Evolutionary conservation across 2,797 vertebrate genomes (phyloP).

Genomic region (Paguma larvata): DNA sequence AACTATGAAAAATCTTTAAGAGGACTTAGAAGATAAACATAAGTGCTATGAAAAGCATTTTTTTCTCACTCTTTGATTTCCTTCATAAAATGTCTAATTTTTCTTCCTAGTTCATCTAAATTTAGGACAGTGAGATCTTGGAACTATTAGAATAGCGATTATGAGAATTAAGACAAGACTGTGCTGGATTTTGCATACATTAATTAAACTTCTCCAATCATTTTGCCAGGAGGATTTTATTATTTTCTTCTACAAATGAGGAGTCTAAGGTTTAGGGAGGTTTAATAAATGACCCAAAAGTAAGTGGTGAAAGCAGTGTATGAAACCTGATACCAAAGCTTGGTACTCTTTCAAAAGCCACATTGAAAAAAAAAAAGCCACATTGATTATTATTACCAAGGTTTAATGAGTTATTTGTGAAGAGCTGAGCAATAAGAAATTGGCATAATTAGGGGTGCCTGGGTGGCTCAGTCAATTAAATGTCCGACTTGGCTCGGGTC

Average conservation of each 20-base stretch:
- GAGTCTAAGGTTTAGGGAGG: not conserved
- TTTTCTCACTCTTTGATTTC: constrained; percentile 33
- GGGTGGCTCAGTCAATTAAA: too few species aligned
- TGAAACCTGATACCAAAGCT: constrained; percentile 1
- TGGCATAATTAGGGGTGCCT: constrained; percentile 30
- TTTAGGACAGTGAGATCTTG: constrained; percentile 16
- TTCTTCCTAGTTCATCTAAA: constrained; percentile 26
- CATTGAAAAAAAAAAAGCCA: not conserved
- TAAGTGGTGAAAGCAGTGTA: not conserved
- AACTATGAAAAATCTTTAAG: constrained; percentile 24
- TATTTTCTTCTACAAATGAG: not conserved
- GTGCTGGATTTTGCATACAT: not conserved
- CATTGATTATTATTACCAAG: constrained; percentile 38
- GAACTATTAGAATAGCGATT: constrained; percentile 21
- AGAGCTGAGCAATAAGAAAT: constrained; percentile 70
- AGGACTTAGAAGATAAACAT: not conserved
- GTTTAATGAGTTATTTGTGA: constrained; percentile 52
- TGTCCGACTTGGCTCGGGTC: too few species aligned
- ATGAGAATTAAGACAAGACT: not conserved
- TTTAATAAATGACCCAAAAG: not conserved
- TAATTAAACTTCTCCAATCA: not conserved
- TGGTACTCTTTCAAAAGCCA: not conserved
- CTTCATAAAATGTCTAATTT: constrained; percentile 9
- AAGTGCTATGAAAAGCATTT: not conserved
- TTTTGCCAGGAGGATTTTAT: not conserved